Conservation (phyloP, 2,888 invertebrate genomes). For the Mechanitis messenoides region DNA sequence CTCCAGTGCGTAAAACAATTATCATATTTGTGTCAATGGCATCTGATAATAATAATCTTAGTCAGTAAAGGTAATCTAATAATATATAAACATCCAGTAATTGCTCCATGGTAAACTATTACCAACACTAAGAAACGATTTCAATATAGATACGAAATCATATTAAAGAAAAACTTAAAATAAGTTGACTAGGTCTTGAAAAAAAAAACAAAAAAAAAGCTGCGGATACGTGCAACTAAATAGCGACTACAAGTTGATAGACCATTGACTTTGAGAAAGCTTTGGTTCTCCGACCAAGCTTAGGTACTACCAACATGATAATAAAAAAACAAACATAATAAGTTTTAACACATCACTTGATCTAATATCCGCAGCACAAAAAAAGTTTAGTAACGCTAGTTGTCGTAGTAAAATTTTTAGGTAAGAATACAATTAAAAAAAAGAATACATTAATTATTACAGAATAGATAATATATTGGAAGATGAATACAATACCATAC, state of each 20-base stretch:
- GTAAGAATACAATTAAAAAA: neutral
- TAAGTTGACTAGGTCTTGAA: constrained; percentile 1
- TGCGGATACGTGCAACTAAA: neutral
- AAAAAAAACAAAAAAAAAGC: neutral
- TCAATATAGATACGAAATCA: neutral
- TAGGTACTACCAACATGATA: too few relatives aligned
- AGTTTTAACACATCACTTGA: too few relatives aligned
- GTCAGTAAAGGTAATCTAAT: too few relatives aligned
- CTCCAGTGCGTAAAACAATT: too few relatives aligned
- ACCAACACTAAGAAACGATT: neutral
- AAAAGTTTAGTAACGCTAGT: constrained; percentile 1
- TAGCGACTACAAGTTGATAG: neutral
- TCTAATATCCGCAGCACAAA: constrained; percentile 1
- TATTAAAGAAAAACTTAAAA: neutral
- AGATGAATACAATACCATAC: too few relatives aligned
- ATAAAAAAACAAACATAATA: too few relatives aligned
- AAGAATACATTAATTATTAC: neutral
- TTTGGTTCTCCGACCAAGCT: neutral
- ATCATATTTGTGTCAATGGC: too few relatives aligned
- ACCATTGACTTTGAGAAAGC: neutral
- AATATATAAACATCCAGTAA: too few relatives aligned
- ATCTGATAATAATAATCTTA: too few relatives aligned
- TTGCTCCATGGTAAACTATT: neutral
- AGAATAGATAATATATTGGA: neutral
- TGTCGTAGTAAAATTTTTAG: neutral